Conservation (phyloP, 2,797 vertebrate species). For the Sciurus vulgaris region DNA sequence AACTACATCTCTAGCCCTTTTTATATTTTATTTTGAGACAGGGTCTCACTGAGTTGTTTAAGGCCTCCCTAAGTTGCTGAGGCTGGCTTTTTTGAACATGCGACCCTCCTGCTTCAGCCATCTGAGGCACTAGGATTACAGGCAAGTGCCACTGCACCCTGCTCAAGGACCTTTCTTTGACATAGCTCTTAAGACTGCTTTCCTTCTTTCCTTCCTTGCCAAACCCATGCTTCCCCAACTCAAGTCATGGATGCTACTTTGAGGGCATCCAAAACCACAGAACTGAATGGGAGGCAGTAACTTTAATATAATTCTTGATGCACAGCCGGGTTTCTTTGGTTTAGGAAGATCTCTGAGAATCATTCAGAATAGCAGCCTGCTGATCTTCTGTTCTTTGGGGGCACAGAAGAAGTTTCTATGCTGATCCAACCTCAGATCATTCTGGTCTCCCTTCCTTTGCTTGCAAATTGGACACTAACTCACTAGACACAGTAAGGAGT, state of each 20-base stretch:
- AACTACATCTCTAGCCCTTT: too few relatives aligned
- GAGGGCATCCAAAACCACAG: neutral
- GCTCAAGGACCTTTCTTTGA: neutral
- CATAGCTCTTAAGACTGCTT: neutral
- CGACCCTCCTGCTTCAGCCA: too few relatives aligned
- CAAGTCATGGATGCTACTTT: neutral
- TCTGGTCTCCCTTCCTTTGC: neutral
- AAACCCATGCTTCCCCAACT: neutral
- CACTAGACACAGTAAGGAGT: neutral
- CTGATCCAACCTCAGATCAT: neutral
- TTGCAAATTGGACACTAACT: neutral
- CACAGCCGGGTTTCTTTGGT: neutral
- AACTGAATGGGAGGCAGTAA: neutral
- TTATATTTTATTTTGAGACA: too few relatives aligned
- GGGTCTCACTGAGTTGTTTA: too few relatives aligned
- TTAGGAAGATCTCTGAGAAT: neutral
- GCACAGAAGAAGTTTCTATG: neutral
- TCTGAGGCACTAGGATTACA: too few relatives aligned
- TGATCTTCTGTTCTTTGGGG: neutral
- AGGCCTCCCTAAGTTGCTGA: too few relatives aligned
- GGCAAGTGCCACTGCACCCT: too few relatives aligned
- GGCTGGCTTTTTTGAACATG: too few relatives aligned
- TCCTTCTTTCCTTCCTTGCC: neutral
- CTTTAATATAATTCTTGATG: too few relatives aligned
- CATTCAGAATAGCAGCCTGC: neutral